Percentiles rank a stretch among this genome's conserved stretches.
Evolutionary conservation across 2,888 invertebrate genomes (phyloP).

Genomic region (Drosophila mulleri): DNA sequence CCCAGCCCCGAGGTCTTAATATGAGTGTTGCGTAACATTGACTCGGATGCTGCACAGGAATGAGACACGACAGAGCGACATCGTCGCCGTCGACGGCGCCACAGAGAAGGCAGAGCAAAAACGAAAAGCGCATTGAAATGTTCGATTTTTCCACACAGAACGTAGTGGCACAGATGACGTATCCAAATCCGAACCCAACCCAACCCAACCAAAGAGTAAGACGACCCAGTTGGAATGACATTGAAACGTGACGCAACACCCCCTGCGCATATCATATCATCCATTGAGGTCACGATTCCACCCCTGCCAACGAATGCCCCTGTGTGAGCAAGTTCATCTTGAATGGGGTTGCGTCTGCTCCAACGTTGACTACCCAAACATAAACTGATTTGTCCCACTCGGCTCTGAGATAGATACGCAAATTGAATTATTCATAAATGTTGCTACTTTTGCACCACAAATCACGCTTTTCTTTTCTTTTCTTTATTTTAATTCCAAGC

Average conservation of each 20-base stretch:
- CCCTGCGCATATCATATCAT: constrained; percentile 27
- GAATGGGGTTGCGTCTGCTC: constrained; percentile 19
- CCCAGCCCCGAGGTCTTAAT: constrained; percentile 43
- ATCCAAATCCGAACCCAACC: constrained; percentile 7
- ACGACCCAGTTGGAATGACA: constrained; percentile 54
- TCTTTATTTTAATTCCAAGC: too few relatives aligned
- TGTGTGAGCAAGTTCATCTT: constrained; percentile 14
- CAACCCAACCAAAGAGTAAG: constrained; percentile 1
- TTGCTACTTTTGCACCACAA: too few relatives aligned
- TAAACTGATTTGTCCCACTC: constrained; percentile 9
- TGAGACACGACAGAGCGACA: constrained; percentile 26
- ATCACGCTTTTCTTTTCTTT: too few relatives aligned
- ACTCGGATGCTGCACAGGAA: constrained; percentile 57
- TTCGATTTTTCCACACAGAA: constrained; percentile 67
- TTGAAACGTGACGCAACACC: constrained; percentile 70
- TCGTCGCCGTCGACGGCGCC: constrained; percentile 46
- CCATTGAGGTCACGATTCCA: constrained; percentile 61
- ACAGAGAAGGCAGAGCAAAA: constrained; percentile 23
- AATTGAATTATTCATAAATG: background rate
- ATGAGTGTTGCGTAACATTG: constrained; percentile 70
- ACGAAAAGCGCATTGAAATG: constrained; percentile 49
- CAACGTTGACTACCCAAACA: constrained; percentile 10
- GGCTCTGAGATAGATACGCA: constrained; percentile 2
- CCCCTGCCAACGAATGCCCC: constrained; percentile 24
- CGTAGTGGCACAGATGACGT: constrained; percentile 30